Conservation (phyloP, 1,140 invertebrate genomes). For the Manduca sexta region DNA sequence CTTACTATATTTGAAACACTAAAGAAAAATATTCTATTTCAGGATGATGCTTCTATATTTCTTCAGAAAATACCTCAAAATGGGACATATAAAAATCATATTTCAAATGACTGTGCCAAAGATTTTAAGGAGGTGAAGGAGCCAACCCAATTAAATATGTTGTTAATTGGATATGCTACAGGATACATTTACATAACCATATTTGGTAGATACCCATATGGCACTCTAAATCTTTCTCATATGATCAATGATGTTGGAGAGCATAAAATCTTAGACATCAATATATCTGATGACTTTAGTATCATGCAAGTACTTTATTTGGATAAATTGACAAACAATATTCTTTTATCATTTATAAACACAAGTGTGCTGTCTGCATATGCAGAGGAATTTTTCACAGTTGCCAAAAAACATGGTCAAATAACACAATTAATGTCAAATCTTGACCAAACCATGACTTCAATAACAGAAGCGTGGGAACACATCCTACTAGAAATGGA, state of each 20-base stretch:
- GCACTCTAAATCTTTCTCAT: conserved; percentile 78
- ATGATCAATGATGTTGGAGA: conserved; percentile 71
- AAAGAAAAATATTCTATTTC: conserved; percentile 34
- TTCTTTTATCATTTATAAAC: conserved; percentile 76
- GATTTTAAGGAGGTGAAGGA: conserved; percentile 78
- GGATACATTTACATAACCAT: conserved; percentile 84
- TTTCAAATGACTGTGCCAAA: conserved; percentile 73
- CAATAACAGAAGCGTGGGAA: conserved; percentile 96
- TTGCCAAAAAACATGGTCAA: conserved; percentile 83
- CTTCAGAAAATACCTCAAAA: conserved; percentile 66
- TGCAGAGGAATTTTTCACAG: conserved; percentile 78
- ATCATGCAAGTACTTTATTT: conserved; percentile 74
- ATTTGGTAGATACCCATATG: conserved; percentile 89
- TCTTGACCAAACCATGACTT: conserved; percentile 83
- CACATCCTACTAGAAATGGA: conserved; percentile 96
- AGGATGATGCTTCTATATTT: conserved; percentile 74
- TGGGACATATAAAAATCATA: conserved; percentile 59
- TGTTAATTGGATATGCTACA: conserved; percentile 84
- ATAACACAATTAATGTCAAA: conserved; percentile 80
- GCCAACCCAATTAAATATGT: conserved; percentile 82
- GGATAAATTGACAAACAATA: conserved; percentile 65
- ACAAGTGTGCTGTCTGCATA: conserved; percentile 79
- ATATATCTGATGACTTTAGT: conserved; percentile 76
- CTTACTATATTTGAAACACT: too few species aligned
- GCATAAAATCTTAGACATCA: conserved; percentile 76